Percentiles rank a stretch among this genome's conserved stretches.
Conservation (phyloP, 2,113 vertebrate species). For the Pterocles gutturalis region DNA sequence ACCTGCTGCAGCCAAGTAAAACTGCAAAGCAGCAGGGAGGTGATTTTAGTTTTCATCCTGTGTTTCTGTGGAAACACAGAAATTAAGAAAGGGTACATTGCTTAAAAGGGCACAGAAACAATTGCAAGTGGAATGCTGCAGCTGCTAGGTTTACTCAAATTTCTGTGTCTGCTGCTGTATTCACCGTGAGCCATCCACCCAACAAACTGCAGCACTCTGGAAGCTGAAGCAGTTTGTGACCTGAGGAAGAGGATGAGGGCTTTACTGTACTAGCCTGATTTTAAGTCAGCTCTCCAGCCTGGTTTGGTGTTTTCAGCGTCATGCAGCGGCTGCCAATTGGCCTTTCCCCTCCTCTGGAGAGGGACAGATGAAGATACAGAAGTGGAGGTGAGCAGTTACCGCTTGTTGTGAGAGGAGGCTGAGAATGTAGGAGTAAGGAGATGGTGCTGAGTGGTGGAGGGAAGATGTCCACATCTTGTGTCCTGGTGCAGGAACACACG, state of each 20-base stretch:
- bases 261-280: neutral
- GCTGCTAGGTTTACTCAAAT: neutral
- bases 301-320: neutral
- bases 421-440: neutral
- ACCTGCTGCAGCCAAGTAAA: neutral
- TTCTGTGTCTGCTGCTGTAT: accelerated
- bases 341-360: neutral
- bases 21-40: neutral
- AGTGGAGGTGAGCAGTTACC: neutral
- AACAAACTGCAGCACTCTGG: neutral
- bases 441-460: neutral
- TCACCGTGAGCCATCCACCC: neutral
- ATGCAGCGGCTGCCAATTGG: neutral
- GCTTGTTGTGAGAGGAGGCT: neutral
- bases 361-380: neutral
- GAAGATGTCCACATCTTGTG: neutral
- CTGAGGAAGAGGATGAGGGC: neutral
- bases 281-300: neutral
- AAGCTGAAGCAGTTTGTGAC: neutral
- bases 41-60: neutral
- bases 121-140: neutral
- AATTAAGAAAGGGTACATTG: neutral
- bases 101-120: neutral
- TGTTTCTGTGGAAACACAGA: neutral
- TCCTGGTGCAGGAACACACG: neutral